phyloP scores from a whole-genome alignment of 2,113 vertebrate species.

The Dipodomys merriami region DNA sequence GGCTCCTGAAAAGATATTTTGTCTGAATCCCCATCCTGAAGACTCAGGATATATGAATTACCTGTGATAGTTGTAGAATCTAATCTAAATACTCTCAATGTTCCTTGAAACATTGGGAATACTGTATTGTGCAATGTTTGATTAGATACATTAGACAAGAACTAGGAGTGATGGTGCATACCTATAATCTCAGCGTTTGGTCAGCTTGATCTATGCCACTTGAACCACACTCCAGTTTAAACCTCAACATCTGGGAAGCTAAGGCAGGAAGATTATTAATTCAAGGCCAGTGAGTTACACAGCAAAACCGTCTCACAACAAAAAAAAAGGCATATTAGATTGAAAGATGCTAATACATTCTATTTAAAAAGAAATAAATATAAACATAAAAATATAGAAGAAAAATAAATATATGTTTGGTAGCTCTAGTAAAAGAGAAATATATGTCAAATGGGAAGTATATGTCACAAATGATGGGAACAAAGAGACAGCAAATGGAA shows the following conservation, averaged over 20 bases:
- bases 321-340: too few relatives aligned
- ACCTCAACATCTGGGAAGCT: too few relatives aligned
- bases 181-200: too few relatives aligned
- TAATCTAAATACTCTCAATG: constrained; percentile 8
- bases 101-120: constrained; percentile 4
- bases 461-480: background rate
- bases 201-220: too few relatives aligned
- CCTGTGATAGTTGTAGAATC: too few relatives aligned
- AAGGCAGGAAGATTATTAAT: too few relatives aligned
- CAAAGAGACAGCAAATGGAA: constrained; percentile 12
- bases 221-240: too few relatives aligned
- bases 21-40: background rate
- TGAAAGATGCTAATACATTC: constrained; percentile 31
- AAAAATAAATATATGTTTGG: constrained; percentile 36
- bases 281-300: too few relatives aligned
- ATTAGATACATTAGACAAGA: background rate
- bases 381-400: constrained; percentile 43
- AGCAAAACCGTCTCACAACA: too few relatives aligned
- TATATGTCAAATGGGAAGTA: background rate
- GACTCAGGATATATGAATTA: background rate
- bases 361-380: constrained; percentile 20
- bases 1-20: background rate
- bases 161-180: too few relatives aligned
- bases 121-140: background rate
- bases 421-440: background rate